A percentile compares a stretch with the other conserved stretches of the same genome.
Evolutionary conservation across 2,113 vertebrate species (phyloP).

Genomic region (Orcinus orca): DNA sequence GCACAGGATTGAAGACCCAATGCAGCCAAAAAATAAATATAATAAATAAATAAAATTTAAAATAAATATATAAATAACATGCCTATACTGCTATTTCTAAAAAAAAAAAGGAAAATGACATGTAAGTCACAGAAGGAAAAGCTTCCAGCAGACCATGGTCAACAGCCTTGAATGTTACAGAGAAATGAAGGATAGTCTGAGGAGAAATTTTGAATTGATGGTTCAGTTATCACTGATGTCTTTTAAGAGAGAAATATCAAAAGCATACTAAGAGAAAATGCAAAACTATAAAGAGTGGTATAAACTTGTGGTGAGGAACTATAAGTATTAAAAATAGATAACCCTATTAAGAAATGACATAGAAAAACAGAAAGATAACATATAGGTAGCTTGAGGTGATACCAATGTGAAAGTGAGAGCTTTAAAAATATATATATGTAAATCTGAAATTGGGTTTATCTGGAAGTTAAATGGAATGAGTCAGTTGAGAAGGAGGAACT

Average conservation of each 20-base stretch:
- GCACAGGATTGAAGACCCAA: no score
- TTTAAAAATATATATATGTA: background rate
- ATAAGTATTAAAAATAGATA: background rate
- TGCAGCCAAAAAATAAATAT: no score
- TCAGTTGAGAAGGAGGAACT: background rate
- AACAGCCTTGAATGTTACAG: background rate
- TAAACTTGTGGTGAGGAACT: background rate
- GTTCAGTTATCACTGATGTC: background rate
- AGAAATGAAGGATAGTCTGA: background rate
- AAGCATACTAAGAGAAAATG: background rate
- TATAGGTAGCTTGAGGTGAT: background rate
- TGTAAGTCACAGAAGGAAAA: background rate
- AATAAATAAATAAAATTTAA: no score
- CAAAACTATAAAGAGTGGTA: background rate
- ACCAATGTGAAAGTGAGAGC: background rate
- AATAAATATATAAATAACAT: no score
- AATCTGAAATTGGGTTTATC: background rate
- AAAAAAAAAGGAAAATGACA: background rate
- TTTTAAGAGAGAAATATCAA: conserved; percentile 33
- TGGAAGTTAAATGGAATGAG: background rate
- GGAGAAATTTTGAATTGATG: background rate
- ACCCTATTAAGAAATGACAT: background rate
- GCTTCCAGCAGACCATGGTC: background rate
- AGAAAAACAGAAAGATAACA: background rate
- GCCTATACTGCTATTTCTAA: no score